Evolutionary conservation across 92 coral and sea anemone genomes (phyloP).

Genomic region (Actinostola sp.): DNA sequence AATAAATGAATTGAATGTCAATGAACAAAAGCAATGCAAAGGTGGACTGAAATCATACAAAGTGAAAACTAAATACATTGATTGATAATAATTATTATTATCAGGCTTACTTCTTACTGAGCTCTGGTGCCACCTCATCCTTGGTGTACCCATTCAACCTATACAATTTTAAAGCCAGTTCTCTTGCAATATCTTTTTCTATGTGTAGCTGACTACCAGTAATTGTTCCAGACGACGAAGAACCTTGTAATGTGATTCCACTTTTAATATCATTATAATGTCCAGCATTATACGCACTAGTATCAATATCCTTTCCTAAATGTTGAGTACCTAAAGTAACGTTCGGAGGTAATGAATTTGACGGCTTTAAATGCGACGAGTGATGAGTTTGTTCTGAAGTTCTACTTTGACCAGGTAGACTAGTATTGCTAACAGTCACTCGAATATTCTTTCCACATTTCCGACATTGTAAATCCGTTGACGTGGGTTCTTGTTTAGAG

Average conservation of each 20-base stretch:
- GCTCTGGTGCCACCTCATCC: slow-evolving; percentile 88
- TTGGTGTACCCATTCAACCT: slow-evolving; percentile 75
- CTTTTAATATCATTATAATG: background rate
- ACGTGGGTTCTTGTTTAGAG: background rate
- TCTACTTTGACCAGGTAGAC: slow-evolving; percentile 69
- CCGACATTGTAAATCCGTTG: slow-evolving; percentile 36
- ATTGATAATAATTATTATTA: background rate
- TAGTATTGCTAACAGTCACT: slow-evolving; percentile 61
- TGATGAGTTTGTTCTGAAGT: slow-evolving; percentile 49
- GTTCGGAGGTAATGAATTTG: slow-evolving; percentile 37
- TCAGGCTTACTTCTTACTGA: slow-evolving; percentile 87
- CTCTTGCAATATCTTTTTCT: slow-evolving; percentile 52
- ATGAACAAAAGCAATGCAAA: no score
- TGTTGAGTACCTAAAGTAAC: slow-evolving; percentile 16
- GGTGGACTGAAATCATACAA: no score
- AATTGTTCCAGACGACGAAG: slow-evolving; percentile 21
- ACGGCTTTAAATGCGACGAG: slow-evolving; percentile 28
- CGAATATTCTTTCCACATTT: slow-evolving; percentile 57
- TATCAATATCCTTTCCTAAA: background rate
- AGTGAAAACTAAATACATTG: background rate
- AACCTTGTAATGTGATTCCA: slow-evolving; percentile 6
- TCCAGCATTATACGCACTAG: background rate
- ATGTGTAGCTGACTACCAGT: slow-evolving; percentile 13
- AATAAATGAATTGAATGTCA: no score
- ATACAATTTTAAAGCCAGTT: slow-evolving; percentile 73